A percentile compares a stretch with the other conserved stretches of the same genome.
phyloP scores from a whole-genome alignment of 2,113 vertebrate species.

The Gambusia affinis region DNA sequence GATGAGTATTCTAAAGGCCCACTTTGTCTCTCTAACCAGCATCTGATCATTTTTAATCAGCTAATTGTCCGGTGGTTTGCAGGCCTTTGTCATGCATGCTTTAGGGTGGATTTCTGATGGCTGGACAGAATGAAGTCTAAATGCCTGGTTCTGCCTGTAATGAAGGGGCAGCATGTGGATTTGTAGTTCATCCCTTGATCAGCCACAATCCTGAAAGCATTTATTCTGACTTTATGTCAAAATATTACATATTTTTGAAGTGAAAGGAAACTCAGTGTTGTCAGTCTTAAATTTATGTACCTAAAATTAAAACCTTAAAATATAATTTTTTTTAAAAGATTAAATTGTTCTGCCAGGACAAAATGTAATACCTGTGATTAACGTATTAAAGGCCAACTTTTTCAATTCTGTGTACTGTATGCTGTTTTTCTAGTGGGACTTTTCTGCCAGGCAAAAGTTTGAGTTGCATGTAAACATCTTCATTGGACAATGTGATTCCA shows the following conservation, averaged over 20 bases:
- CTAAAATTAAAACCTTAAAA: no score
- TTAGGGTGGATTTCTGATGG: constrained; percentile 40
- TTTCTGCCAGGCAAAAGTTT: no score
- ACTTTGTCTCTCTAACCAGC: constrained; percentile 54
- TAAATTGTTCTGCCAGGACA: no score
- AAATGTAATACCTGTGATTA: no score
- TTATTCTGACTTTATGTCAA: background rate
- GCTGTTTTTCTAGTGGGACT: no score
- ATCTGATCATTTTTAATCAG: constrained; percentile 66
- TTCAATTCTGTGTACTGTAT: no score
- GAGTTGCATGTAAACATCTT: no score
- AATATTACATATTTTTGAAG: background rate
- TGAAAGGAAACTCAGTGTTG: background rate
- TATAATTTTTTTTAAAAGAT: no score
- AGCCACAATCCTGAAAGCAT: background rate
- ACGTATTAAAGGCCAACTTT: no score
- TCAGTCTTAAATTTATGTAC: no score
- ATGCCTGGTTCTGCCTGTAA: constrained; percentile 10
- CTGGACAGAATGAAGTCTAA: constrained; percentile 43
- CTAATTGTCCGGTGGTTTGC: constrained; percentile 45
- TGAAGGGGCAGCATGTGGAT: constrained; percentile 60
- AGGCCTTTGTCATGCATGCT: constrained; percentile 46
- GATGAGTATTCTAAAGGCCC: constrained; percentile 43
- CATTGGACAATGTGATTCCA: no score
- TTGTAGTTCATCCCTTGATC: background rate